Evolutionary conservation across 2,113 vertebrate species (phyloP).

Genomic region (Notothenia rossii): DNA sequence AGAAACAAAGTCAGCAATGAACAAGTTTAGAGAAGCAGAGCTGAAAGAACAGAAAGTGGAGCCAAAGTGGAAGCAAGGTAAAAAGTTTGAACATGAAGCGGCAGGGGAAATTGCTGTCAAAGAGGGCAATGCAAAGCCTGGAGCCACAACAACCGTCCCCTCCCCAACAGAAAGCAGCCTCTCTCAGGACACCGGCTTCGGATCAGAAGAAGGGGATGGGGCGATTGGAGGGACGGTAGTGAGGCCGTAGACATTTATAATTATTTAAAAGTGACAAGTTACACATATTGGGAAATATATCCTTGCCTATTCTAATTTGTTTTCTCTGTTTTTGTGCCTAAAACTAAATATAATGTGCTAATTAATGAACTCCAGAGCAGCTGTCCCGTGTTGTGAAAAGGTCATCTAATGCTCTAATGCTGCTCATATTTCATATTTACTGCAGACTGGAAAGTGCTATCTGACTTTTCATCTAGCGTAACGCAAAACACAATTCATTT

Average conservation of each 20-base stretch:
- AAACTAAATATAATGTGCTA: neutral
- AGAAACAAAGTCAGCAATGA: constrained; percentile 19
- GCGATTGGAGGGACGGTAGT: constrained; percentile 27
- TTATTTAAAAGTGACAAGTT: too few relatives aligned
- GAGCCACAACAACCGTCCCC: constrained; percentile 44
- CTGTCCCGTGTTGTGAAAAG: neutral
- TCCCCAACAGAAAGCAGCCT: constrained; percentile 79
- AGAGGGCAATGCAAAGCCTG: constrained; percentile 27
- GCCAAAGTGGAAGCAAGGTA: constrained; percentile 32
- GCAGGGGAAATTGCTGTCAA: constrained; percentile 6
- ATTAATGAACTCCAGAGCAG: neutral
- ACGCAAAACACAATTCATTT: neutral
- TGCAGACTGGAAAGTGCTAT: neutral
- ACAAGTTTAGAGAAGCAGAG: constrained; percentile 52
- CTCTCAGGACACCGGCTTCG: constrained; percentile 83
- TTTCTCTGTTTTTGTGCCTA: neutral
- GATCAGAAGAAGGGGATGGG: constrained; percentile 74
- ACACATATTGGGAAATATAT: neutral
- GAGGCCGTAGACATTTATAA: neutral
- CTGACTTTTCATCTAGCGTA: neutral
- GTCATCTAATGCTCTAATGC: neutral
- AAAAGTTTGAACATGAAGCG: constrained; percentile 25
- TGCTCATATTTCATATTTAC: neutral
- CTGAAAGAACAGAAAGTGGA: constrained; percentile 50
- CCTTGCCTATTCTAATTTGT: neutral